Evolutionary conservation across 35 echinoderm and acorn worm species (phyloP), one percentile per base, ranked within the genome.

Genomic region (Diadema setosum): DNA sequence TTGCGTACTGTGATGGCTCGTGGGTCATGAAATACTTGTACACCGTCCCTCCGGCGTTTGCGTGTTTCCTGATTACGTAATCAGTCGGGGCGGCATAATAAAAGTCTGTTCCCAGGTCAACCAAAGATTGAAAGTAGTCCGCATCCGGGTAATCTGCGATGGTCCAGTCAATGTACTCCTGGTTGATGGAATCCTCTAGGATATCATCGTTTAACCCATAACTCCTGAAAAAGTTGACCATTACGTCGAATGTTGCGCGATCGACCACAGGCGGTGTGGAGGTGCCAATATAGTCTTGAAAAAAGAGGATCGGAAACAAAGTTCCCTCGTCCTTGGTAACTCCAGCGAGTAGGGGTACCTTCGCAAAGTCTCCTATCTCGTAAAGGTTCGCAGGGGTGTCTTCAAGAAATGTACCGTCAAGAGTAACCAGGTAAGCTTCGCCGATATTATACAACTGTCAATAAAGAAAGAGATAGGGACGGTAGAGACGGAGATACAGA

Each of bases 101-200:
- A 17, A 36, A 56, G 78, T 90, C 87, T 6, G 52, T 61, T n/a
- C 16, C 39, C 3, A 74, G 20, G 4, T 90, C 80, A 17, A 90
- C 59, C 3, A 75, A 48, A 7, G 58, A 23, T 11, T 41, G 55
- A 4, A 93, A 86, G 46, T 83, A 85, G 81, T 97, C 86, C n/a
- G 82, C 82, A 1, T 16, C 65, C 21, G 50, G 12, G 35, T 93
- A 70, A 34, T 93, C 90, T 23, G 49, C 90, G 21, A 55, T 44
- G 29, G 70, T 37, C 94, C 94, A 92, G 73, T 92, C 90, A 18
- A 85, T 43, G 70, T 97, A 97, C 39, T 93, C 33, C 44, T 90
- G 90, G 58, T 82, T 64, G 11, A 83, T 46, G 6, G 94, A 56
- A 83, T 89, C 90, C 11, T 64, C 46, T 2, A 91, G 52, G 17